These are phyloP conservation scores for Malurus leucopterus DNA, from an alignment of 2,797 vertebrate genomes.

Conservation along the genomic window DNA sequence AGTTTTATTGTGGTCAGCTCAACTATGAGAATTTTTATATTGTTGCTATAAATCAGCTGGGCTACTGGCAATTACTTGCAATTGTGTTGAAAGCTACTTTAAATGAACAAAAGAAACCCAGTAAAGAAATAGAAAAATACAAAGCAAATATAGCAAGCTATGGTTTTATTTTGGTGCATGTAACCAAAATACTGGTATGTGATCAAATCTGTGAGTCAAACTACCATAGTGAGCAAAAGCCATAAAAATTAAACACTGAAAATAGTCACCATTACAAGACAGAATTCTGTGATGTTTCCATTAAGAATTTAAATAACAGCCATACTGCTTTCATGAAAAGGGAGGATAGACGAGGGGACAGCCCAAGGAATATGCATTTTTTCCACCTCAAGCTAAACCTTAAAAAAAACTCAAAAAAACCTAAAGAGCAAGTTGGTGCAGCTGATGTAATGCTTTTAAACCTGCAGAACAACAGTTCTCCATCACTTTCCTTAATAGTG, in stretches of 20 bases:
- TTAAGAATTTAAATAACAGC: neutral
- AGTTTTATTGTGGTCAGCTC: constrained; percentile 14
- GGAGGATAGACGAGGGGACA: neutral
- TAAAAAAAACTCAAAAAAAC: neutral
- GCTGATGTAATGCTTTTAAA: neutral
- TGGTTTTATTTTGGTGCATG: neutral
- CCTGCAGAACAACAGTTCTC: neutral
- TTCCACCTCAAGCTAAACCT: neutral
- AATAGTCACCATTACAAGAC: neutral
- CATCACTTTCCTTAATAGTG: neutral
- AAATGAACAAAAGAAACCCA: neutral
- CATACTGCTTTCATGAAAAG: neutral
- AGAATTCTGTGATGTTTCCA: neutral
- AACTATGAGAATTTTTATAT: neutral
- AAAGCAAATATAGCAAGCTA: neutral
- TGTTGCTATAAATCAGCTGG: constrained; percentile 7
- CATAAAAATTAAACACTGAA: neutral
- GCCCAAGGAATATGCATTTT: neutral
- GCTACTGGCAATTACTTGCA: neutral
- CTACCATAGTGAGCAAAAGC: neutral
- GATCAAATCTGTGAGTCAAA: neutral
- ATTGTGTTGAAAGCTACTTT: neutral
- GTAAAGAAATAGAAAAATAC: neutral
- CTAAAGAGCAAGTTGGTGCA: neutral
- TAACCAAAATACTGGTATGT: neutral